Evolutionary conservation across 2,888 invertebrate genomes (phyloP).

Genomic region (Phragmatobia fuliginosa): DNA sequence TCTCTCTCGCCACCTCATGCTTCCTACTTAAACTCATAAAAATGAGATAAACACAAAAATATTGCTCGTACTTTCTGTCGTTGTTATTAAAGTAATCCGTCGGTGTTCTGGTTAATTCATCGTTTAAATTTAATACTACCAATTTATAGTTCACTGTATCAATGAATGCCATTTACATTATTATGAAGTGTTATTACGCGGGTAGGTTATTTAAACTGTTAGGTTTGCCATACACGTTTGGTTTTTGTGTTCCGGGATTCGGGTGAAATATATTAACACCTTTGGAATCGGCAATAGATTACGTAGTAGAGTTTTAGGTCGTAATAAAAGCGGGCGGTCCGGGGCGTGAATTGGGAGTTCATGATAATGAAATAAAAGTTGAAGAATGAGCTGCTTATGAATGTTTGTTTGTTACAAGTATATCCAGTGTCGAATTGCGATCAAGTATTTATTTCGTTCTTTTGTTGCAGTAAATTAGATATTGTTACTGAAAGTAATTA

Average conservation of each 20-base stretch:
- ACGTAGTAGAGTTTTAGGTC: slow-evolving; percentile 32
- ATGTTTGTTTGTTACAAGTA: slow-evolving; percentile 21
- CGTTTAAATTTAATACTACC: slow-evolving; percentile 50
- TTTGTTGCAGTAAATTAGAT: background rate
- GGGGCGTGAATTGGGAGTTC: slow-evolving; percentile 58
- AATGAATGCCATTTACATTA: slow-evolving; percentile 37
- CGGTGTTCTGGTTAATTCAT: slow-evolving; percentile 59
- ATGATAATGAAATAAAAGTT: slow-evolving; percentile 69
- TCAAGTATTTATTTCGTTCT: slow-evolving; percentile 7
- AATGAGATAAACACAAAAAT: slow-evolving; percentile 82
- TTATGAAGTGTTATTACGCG: slow-evolving; percentile 10
- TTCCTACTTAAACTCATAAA: slow-evolving; percentile 82
- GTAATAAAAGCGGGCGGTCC: slow-evolving; percentile 59
- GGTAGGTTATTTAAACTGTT: slow-evolving; percentile 9
- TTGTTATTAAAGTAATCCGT: slow-evolving; percentile 72
- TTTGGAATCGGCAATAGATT: slow-evolving; percentile 36
- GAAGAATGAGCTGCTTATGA: slow-evolving; percentile 55
- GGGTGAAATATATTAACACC: slow-evolving; percentile 20
- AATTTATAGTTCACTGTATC: slow-evolving; percentile 40
- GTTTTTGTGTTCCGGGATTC: background rate
- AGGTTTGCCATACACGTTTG: background rate
- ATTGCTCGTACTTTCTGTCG: slow-evolving; percentile 74
- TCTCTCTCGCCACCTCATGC: slow-evolving; percentile 79
- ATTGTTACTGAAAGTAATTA: background rate
- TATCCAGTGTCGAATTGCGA: slow-evolving; percentile 11